Evolutionary conservation across 2,797 vertebrate species (phyloP).

Genomic region (Sebastes hubbsi): DNA sequence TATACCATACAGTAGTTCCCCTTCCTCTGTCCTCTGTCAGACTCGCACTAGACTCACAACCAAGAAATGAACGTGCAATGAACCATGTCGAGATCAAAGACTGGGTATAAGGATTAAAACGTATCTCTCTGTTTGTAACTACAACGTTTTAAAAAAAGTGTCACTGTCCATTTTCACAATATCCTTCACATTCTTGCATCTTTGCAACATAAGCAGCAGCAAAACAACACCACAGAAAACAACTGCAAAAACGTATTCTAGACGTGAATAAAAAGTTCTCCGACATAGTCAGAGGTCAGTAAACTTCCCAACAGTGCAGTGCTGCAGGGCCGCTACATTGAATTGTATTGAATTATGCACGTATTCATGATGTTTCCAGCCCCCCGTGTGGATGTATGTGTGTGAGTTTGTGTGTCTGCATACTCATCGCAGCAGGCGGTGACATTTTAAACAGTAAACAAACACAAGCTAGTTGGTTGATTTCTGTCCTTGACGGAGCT

Average conservation of each 20-base stretch:
- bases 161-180: background rate
- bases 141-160: background rate
- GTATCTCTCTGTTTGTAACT: background rate
- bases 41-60: background rate
- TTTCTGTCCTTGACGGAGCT: conserved; percentile 16
- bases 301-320: background rate
- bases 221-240: background rate
- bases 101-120: too few species aligned
- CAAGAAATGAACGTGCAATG: background rate
- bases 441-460: conserved; percentile 55
- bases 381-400: background rate
- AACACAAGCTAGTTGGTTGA: conserved; percentile 27
- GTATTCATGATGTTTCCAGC: background rate
- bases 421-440: conserved; percentile 31
- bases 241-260: background rate
- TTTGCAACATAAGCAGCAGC: background rate
- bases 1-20: background rate
- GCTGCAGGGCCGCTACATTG: background rate
- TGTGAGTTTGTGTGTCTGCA: background rate
- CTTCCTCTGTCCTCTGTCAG: background rate
- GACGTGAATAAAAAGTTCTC: background rate
- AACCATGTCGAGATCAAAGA: background rate
- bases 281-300: background rate
- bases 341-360: background rate
- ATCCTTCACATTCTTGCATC: background rate